A percentile compares a stretch with the other conserved stretches of the same genome.
Conservation (phyloP, 2,888 invertebrate species). For the Chalcis sispes region DNA sequence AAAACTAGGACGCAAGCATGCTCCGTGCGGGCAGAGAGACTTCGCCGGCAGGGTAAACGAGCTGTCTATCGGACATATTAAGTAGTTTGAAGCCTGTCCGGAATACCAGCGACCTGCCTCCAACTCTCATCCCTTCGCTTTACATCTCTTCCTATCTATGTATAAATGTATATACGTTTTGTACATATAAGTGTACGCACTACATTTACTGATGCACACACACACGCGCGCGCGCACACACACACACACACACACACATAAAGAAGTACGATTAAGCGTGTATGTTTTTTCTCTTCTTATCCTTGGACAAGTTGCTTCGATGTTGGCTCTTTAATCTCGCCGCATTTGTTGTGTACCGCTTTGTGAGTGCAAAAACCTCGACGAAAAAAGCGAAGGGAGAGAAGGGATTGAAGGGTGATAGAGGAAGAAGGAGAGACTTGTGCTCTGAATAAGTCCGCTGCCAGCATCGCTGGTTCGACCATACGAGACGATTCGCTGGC, state of each 20-base stretch:
- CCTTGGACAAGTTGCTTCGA: neutral
- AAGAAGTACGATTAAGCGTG: neutral
- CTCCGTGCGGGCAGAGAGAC: constrained; percentile 12
- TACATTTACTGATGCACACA: too few species aligned
- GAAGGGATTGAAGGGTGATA: constrained; percentile 1
- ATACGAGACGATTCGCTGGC: too few species aligned
- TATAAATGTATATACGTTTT: too few species aligned
- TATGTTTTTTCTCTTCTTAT: neutral
- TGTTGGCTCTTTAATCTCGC: constrained; percentile 62
- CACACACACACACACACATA: neutral
- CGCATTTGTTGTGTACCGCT: constrained; percentile 41
- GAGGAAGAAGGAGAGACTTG: constrained; percentile 22
- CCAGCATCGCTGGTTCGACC: constrained; percentile 9
- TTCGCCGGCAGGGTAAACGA: constrained; percentile 59
- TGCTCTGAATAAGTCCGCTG: constrained; percentile 29
- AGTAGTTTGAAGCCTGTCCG: constrained; percentile 65
- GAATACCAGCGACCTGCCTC: constrained; percentile 49
- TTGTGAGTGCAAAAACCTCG: too few species aligned
- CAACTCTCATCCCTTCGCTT: constrained; percentile 29
- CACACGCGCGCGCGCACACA: constrained; percentile 46
- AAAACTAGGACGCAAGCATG: constrained; percentile 24
- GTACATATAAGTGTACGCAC: too few species aligned
- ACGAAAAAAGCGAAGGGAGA: neutral
- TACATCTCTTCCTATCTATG: constrained; percentile 59
- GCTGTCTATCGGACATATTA: constrained; percentile 70